Evolutionary conservation across 2,888 invertebrate genomes (phyloP), one percentile per base, ranked within the genome.

Genomic region (Limnephilus lunatus): DNA sequence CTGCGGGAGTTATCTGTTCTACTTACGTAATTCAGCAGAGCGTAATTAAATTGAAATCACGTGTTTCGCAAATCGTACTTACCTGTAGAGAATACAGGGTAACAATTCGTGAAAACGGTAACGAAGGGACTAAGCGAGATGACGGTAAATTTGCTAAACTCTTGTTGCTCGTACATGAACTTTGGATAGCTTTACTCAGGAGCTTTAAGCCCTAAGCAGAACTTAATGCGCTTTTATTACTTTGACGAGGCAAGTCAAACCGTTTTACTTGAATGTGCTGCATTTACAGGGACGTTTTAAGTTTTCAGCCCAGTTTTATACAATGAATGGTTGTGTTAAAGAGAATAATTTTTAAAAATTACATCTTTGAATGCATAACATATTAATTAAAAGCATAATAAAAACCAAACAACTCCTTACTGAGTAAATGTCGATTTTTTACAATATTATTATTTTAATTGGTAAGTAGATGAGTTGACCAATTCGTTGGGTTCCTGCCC

Each of bases 181-280:
- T 82, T 82, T 82, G 82, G 82, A 82, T 15, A 82, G 82, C 82
- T 82, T 82, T 82, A 32, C 32, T 82, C 19, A 32, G 15, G 82
- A 82, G 82, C 31, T 82, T 31, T 82, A 31, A 82, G 82, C 25
- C 31, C 32, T 32, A 82, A 82, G 82, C 32, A 31, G 82, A 32
- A 32, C 82, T 31, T 31, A 82, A 82, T 82, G 82, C 82, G 32
- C 82, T 82, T 82, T 82, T 82, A 82, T 82, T 31, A 31, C 82
- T 82, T 32, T 82, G 82, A 82, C 82, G 31, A 82, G 12, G 82
- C 31, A 32, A 82, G 53, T 68, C 68, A 68, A 68, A 68, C 25
- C 3, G 9, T 68, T 68, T 68, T 9, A 68, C 68, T 68, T 5
- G 53, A 68, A 68, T 68, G 68, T 25, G 25, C 68, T 68, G 68